Evolutionary conservation across 2,888 invertebrate species (phyloP), one percentile per base, ranked within the genome.

Genomic region (Chrysodeixis includens): DNA sequence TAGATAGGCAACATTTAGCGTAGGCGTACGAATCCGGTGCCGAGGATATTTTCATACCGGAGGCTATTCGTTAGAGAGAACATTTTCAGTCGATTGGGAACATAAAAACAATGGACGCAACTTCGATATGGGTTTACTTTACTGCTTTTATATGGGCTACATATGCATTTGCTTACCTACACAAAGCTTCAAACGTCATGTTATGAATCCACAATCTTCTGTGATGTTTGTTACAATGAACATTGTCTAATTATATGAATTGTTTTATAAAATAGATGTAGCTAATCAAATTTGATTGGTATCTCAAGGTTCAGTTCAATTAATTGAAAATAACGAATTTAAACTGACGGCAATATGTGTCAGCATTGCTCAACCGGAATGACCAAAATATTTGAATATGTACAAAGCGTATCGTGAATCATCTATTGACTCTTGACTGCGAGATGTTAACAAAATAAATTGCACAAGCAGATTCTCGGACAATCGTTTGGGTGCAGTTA

Each of bases 11-110:
- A 74, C 67, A 74, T 81, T 76, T 71, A 65, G 79, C 78, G 91
- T 92, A 84, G 91, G 91, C 78, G 91, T 81, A 76, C 75, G 68
- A 85, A 87, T 88, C 85, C 84, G 82, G 76, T 86, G 87, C 85
- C 84, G 82, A 76, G 70, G 82, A 85, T 91, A 90, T 92, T 89
- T 90, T 90, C 82, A 83, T 76, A 77, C 61, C 72, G 57, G 68
- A 78, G 73, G 76, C 69, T 76, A 82, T 72, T 79, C 69, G 69
- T 69, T 77, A 66, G 67, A 78, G 71, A 70, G 63, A 76, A 83
- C 79, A 82, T 83, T 73, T 78, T 79, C 64, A 74, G 64, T 69
- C 59, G 69, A 75, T 65, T 71, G 56, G 67, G 49, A 71, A 70
- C 75, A 76, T 71, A 61, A 77, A 74, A 78, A 81, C 66, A 71